Evolutionary conservation across 2,113 vertebrate species (phyloP), one percentile per base, ranked within the genome.

Genomic region (Rhabdomys dilectus): DNA sequence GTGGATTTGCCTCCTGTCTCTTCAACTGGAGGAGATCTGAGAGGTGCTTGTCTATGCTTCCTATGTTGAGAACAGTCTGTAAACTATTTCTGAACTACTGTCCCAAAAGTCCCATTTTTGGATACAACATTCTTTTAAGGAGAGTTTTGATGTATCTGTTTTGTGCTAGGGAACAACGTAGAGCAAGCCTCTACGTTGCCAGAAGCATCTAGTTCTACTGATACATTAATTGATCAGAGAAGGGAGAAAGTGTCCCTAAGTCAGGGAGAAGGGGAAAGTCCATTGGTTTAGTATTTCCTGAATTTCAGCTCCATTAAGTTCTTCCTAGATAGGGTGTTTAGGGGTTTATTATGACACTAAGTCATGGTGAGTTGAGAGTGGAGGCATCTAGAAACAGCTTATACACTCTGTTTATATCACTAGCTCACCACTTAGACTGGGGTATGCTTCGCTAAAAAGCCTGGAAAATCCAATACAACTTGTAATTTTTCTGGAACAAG

Each of bases 251-350:
- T 16, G 4, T 21, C 29, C 39, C 7, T 88, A 62, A 96, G 42
- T 90, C 60, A 95, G 29, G 48, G 15, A 24, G 56, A 87, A 51
- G 92, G 34, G 31, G 48, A 82, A 76, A 73, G 76, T n/a, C 56
- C 9, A 48, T 84, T 82, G 15, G 5, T 68, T 77, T 96, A 91
- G 58, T 88, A 80, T 70, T 96, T 96, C n/a, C 73, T 75, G 86
- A 93, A 75, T 92, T 39, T 56, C 29, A 22, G 78, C 0, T 21
- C 66, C 75, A 11, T 48, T 93, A 64, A n/a, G 31, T 72, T 80
- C 48, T 53, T 81, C 45, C 88, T 91, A 39, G 48, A 60, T 89
- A 4, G 29, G 11, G 16, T 76, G 70, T 75, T 91, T 88, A 80
- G 93, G 73, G 70, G 22, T 93, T 96, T 94, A 68, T 66, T 26